These are phyloP conservation scores for Lamprotornis superbus DNA, from an alignment of 2,113 vertebrate genomes.

Conservation along the genomic window DNA sequence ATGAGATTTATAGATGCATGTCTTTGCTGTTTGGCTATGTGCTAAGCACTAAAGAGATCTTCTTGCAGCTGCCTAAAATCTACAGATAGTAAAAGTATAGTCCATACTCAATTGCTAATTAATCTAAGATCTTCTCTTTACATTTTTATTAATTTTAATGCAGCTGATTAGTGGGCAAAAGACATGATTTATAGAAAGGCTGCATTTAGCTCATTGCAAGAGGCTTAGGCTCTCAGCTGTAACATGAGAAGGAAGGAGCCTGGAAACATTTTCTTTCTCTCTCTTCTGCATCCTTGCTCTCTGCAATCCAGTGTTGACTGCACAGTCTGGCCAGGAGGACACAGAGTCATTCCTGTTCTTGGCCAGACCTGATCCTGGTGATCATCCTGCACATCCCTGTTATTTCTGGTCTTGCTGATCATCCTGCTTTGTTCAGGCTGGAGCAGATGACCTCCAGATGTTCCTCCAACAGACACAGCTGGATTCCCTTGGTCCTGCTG, in stretches of 20 bases:
- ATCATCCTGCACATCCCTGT: neutral
- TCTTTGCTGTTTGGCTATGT: neutral
- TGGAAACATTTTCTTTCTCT: neutral
- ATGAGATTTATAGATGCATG: neutral
- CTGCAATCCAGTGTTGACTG: neutral
- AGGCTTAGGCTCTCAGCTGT: neutral
- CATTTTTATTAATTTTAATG: slow-evolving; percentile 43
- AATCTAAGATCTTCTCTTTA: neutral
- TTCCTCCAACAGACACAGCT: neutral
- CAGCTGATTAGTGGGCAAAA: neutral
- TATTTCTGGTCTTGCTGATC: neutral
- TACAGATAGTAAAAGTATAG: slow-evolving; percentile 12
- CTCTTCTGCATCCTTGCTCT: neutral
- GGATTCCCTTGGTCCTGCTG: neutral
- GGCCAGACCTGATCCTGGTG: neutral
- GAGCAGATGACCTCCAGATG: neutral
- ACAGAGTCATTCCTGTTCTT: neutral
- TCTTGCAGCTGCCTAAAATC: neutral
- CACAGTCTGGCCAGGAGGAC: neutral
- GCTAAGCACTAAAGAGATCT: neutral
- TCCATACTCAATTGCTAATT: neutral
- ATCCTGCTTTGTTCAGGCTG: neutral
- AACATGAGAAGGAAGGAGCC: neutral
- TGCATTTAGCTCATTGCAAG: neutral
- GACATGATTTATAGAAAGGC: neutral